Base-by-base conservation (phyloP, 2,888 invertebrate species). In the Resseliella maxima region DNA sequence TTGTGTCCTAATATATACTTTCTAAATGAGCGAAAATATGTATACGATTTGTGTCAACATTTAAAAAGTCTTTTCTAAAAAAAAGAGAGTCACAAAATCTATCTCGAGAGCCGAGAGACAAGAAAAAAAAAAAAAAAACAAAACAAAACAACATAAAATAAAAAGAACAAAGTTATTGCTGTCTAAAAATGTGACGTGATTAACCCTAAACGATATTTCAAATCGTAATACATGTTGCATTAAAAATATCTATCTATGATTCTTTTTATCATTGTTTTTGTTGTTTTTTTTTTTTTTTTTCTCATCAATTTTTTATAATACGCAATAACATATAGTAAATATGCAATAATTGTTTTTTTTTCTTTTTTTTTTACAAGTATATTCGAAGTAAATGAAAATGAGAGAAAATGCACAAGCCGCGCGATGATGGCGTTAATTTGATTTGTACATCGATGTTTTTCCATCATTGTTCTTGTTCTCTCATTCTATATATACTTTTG, bases 101-200 rank as follows among this genome's bases (percentile, higher is more conserved):
- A 72, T 59, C 59, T n/a, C n/a, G n/a, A n/a, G n/a, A n/a, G n/a
- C n/a, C n/a, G n/a, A n/a, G n/a, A n/a, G n/a, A n/a, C n/a, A n/a
- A n/a, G n/a, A n/a, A n/a, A n/a, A n/a, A n/a, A n/a, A n/a, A n/a
- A n/a, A n/a, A n/a, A n/a, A n/a, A n/a, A n/a, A n/a, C n/a, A n/a
- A n/a, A n/a, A n/a, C n/a, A n/a, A n/a, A n/a, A n/a, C n/a, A n/a
- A n/a, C n/a, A n/a, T n/a, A n/a, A n/a, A n/a, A n/a, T n/a, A n/a
- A n/a, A n/a, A n/a, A n/a, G 41, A 41, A 41, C 5, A 59, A 59
- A 59, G 59, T 59, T 59, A 59, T 72, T 72, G 72, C 72, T 72
- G 72, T 31, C 72, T 31, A 31, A 31, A 31, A 72, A 72, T 0
- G 6, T 31, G 31, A 31, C 15, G 31, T 72, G 72, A 31, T 72